Evolutionary conservation across 2,797 vertebrate genomes (phyloP).

Genomic region (Limnodromus scolopaceus): DNA sequence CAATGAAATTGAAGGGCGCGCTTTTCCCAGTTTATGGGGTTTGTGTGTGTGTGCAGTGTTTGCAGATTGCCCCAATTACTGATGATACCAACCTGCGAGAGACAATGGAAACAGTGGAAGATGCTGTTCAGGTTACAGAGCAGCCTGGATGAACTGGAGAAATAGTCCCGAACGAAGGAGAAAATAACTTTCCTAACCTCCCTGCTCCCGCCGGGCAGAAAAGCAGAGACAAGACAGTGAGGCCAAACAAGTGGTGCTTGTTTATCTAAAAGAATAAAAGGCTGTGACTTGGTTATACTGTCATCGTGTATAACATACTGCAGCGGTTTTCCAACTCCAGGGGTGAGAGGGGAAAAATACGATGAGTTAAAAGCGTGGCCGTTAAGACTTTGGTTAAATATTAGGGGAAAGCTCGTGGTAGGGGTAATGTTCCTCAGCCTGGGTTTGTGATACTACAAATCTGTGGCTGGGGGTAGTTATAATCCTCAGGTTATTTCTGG

Average conservation of each 20-base stretch:
- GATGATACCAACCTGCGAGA: rapidly evolving
- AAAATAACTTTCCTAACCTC: neutral
- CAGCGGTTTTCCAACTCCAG: neutral
- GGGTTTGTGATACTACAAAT: neutral
- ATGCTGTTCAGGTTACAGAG: neutral
- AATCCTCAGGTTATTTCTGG: neutral
- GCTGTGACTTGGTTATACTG: neutral
- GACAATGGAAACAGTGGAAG: rapidly evolving
- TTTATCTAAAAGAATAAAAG: neutral
- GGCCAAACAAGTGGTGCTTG: neutral
- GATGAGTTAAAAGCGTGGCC: neutral
- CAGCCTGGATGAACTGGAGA: neutral
- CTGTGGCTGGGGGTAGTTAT: neutral
- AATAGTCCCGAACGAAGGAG: rapidly evolving
- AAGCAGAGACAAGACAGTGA: neutral
- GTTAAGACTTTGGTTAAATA: neutral
- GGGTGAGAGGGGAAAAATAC: neutral
- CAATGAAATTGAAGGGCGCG: rapidly evolving
- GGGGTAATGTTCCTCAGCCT: neutral
- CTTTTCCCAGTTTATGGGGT: neutral
- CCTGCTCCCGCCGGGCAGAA: neutral
- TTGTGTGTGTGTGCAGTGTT: neutral
- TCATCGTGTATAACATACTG: neutral
- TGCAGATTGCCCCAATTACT: neutral
- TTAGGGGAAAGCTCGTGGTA: neutral